Evolutionary conservation across 2,888 invertebrate genomes (phyloP).

Genomic region (Drosophila infuscata): DNA sequence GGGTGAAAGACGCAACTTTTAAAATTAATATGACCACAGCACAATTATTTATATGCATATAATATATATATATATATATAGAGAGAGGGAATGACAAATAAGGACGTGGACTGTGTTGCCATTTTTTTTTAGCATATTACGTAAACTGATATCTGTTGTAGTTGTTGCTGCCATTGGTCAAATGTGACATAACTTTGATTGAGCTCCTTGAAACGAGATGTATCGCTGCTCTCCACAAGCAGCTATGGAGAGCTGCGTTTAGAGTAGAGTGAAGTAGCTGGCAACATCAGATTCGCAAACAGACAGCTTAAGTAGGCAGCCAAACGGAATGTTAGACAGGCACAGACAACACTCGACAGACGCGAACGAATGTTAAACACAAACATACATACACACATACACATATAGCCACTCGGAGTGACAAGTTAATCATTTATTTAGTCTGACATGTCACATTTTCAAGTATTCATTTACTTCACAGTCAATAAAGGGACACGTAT

Average conservation of each 20-base stretch:
- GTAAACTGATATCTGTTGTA: conserved; percentile 34
- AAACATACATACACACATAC: conserved; percentile 19
- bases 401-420: conserved; percentile 48
- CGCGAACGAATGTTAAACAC: conserved; percentile 24
- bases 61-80: neutral
- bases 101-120: neutral
- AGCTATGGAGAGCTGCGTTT: neutral
- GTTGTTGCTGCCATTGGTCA: conserved; percentile 30
- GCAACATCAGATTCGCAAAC: conserved; percentile 67
- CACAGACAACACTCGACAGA: conserved; percentile 42
- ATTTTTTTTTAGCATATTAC: conserved; percentile 25
- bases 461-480: conserved; percentile 75
- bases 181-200: conserved; percentile 72
- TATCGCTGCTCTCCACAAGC: conserved; percentile 1
- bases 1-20: conserved; percentile 34
- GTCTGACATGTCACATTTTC: conserved; percentile 76
- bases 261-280: conserved; percentile 15
- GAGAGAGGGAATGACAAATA: neutral
- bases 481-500: conserved; percentile 24
- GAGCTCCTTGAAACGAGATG: conserved; percentile 37
- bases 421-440: conserved; percentile 80
- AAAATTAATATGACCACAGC: conserved; percentile 53
- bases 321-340: conserved; percentile 59
- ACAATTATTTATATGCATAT: neutral
- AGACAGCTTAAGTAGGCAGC: conserved; percentile 76